Evolutionary conservation across 30 jellyfish, hydroid and myxozoan species (phyloP), one percentile per base, ranked within the genome.

Genomic region (Rhopilema esculentum): DNA sequence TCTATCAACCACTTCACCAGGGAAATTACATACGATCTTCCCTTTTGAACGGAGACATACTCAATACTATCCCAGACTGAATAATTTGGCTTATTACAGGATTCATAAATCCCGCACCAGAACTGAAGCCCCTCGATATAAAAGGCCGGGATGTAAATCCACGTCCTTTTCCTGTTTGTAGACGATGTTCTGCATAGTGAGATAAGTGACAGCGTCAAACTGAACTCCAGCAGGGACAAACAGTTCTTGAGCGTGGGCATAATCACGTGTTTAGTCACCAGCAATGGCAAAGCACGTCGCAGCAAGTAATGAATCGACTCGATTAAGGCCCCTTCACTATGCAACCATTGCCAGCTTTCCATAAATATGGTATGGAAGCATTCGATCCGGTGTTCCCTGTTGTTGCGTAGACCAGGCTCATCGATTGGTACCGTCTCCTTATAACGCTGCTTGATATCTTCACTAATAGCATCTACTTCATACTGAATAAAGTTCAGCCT

Each of bases 331-430:
- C 92, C 92, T 50, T 57, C 82, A 24, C 62, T 70, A 23, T 84
- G 92, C 33, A 84, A 63, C 86, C 86, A 84, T 0, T 8, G 71
- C 53, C 63, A 69, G 75, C 92, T 72, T 19, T 72, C 87, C 72
- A 50, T 63, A 40, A 84, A 84, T 7, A 84, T 26, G 50, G 92
- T 71, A 48, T 84, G 87, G 65, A 84, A 72, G 7, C 87, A 12
- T 73, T 84, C 81, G 31, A 1, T 24, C 8, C 16, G 27, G 7
- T 15, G 16, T 23, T 65, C 75, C 24, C 75, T 22, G 8, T 16
- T 23, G 83, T 53, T 74, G 80, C 9, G 71, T 24, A 53, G 51
- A 27, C 86, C 80, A 50, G 62, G 32, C 74, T 70, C 86, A 28
- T 53, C 26, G 26, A 12, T 50, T 29, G 87, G 87, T 4, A 61